Evolutionary conservation across 2,113 vertebrate genomes (phyloP).

Genomic region (Podiceps cristatus): DNA sequence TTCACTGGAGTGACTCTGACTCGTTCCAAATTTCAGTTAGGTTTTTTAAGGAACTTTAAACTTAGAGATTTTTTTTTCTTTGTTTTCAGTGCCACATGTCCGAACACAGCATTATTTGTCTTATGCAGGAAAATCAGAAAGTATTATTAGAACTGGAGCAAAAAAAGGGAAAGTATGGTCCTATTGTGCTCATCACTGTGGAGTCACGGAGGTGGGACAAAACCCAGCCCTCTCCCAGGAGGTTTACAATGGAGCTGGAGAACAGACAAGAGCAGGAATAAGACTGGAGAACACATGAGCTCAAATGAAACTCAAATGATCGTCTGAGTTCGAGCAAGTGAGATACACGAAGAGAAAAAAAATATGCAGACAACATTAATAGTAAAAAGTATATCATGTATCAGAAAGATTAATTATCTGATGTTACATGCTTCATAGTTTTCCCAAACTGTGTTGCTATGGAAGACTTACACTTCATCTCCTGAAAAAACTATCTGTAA

Average conservation of each 20-base stretch:
- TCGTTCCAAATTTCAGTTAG: background rate
- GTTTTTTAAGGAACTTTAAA: background rate
- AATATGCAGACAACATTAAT: background rate
- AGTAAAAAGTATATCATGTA: background rate
- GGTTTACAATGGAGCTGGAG: background rate
- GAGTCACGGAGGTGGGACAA: background rate
- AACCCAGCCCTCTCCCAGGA: background rate
- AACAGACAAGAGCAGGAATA: background rate
- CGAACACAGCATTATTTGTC: background rate
- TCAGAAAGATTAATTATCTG: conserved; percentile 42
- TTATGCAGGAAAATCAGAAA: background rate
- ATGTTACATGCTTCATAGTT: background rate
- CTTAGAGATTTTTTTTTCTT: background rate
- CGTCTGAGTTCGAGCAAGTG: background rate
- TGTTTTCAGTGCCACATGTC: background rate
- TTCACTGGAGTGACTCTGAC: background rate
- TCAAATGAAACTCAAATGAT: background rate
- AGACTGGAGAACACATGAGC: background rate
- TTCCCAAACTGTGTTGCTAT: conserved; percentile 43
- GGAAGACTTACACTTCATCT: conserved; percentile 29
- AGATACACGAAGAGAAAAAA: background rate
- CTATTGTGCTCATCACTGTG: background rate
- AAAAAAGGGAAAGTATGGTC: background rate
- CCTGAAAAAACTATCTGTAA: conserved; percentile 39
- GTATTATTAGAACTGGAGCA: background rate